Evolutionary conservation across 2,113 vertebrate genomes (phyloP).

Genomic region (Prionailurus viverrinus): DNA sequence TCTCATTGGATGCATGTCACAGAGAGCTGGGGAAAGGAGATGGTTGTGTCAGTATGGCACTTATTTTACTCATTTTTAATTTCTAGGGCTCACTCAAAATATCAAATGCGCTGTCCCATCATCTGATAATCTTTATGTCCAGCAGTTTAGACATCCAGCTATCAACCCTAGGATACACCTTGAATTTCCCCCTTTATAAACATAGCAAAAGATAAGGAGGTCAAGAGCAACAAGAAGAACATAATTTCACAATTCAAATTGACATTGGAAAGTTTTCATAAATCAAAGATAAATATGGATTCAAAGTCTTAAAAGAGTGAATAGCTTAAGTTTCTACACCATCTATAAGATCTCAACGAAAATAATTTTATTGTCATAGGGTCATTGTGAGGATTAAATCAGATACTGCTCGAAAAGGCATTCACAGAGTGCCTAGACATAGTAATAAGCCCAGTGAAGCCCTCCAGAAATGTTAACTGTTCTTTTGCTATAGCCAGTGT

Average conservation of each 20-base stretch:
- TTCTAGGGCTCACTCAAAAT: neutral
- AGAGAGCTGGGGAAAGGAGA: conserved; percentile 92
- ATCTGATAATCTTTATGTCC: neutral
- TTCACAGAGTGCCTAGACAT: neutral
- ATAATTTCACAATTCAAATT: neutral
- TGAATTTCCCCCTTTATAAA: neutral
- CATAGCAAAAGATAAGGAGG: neutral
- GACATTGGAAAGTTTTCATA: neutral
- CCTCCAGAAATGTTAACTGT: neutral
- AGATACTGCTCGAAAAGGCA: neutral
- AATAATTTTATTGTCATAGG: neutral
- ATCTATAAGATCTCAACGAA: neutral
- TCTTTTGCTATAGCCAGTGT: neutral
- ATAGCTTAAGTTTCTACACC: conserved; percentile 16
- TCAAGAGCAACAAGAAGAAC: neutral
- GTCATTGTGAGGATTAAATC: neutral
- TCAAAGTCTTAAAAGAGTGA: conserved; percentile 26
- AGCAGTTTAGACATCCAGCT: neutral
- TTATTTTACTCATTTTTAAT: neutral
- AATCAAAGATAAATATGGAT: conserved; percentile 32
- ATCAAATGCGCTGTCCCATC: neutral
- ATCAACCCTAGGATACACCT: neutral
- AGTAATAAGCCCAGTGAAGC: neutral
- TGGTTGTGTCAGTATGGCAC: neutral
- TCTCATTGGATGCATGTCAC: conserved; percentile 99